These are phyloP conservation scores for Garrulus glandarius DNA, from an alignment of 2,797 vertebrate genomes.

Conservation along the genomic window DNA sequence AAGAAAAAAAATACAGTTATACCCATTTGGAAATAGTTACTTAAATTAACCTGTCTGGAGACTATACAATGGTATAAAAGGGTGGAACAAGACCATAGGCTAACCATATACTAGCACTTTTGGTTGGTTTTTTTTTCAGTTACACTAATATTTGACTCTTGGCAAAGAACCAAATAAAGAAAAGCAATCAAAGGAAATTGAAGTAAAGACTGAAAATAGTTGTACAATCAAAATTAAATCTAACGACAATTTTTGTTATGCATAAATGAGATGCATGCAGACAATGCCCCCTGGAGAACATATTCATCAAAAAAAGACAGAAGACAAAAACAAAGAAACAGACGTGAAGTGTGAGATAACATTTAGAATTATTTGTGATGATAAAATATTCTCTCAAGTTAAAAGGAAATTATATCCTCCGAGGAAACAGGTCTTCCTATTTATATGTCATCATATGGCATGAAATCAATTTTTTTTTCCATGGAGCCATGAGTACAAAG, in stretches of 20 bases:
- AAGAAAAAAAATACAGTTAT: not conserved
- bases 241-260: not conserved
- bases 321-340: constrained; percentile 33
- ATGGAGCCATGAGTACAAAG: not conserved
- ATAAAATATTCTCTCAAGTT: constrained; percentile 19
- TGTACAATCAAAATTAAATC: constrained; percentile 41
- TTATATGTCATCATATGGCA: constrained; percentile 33
- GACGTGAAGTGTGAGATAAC: not conserved
- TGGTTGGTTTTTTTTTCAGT: not conserved
- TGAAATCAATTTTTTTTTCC: constrained; percentile 1
- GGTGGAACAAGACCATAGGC: not conserved
- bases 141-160: not conserved
- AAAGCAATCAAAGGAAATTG: constrained; percentile 8
- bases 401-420: constrained; percentile 39
- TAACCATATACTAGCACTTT: not conserved
- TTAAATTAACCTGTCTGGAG: not conserved
- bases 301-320: constrained; percentile 12
- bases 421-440: constrained; percentile 44
- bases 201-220: not conserved
- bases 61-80: not conserved
- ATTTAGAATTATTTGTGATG: constrained; percentile 17
- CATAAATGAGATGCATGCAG: not conserved
- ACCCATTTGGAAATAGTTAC: not conserved
- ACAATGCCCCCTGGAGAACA: not conserved
- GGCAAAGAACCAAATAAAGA: not conserved